Evolutionary conservation across 2,113 vertebrate genomes (phyloP).

Genomic region (Felis catus): F.catus_Fca126_mat1.0 CM031411.1:99762501-99763000

Average conservation of each 20-base stretch:
- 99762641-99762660: constrained; percentile 6
- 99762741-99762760: constrained; percentile 13
- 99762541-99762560: constrained; percentile 6
- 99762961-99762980: neutral
- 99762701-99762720: constrained; percentile 12
- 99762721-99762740: neutral
- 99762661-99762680: neutral
- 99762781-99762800: constrained; percentile 5
- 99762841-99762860: constrained; percentile 1
- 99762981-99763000: neutral
- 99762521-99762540: neutral
- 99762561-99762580: neutral
- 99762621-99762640: neutral
- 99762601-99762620: neutral
- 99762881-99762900: neutral
- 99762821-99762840: neutral
- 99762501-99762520: neutral
- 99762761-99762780: neutral
- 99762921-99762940: neutral
- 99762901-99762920: neutral
- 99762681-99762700: neutral
- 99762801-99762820: neutral
- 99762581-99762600: neutral
- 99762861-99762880: neutral
- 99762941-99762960: neutral